phyloP scores from a whole-genome alignment of 2,797 vertebrate genomes.

The Brachyalestes nurse region DNA sequence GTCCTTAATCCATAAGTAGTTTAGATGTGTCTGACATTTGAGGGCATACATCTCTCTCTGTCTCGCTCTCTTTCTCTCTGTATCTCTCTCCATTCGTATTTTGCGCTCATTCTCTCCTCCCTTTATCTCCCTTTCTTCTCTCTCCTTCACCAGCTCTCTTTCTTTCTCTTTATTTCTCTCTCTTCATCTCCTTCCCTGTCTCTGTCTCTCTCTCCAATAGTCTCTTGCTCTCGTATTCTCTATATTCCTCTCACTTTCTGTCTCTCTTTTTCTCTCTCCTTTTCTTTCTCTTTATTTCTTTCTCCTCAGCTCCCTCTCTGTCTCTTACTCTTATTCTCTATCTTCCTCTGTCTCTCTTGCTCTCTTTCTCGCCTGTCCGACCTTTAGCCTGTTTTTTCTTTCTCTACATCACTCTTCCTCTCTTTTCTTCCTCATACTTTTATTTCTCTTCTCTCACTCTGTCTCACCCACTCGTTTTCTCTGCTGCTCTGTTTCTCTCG shows the following conservation, averaged over 20 bases:
- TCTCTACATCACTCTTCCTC: conserved; percentile 26
- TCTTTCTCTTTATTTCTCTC: neutral
- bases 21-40: conserved; percentile 44
- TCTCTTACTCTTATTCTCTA: neutral
- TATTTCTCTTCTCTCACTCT: conserved; percentile 33
- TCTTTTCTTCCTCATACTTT: conserved; percentile 5
- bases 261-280: conserved; percentile 9
- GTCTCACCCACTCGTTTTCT: conserved; percentile 47
- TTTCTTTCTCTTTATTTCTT: neutral
- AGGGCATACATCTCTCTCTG: conserved; percentile 3
- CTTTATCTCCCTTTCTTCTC: neutral
- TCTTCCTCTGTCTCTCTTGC: conserved; percentile 30
- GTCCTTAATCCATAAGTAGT: conserved; percentile 17
- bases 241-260: conserved; percentile 23
- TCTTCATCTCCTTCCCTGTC: neutral
- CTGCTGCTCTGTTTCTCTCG: conserved; percentile 39
- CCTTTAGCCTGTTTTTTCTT: neutral
- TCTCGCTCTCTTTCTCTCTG: neutral
- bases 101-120: neutral
- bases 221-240: neutral
- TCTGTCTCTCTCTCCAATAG: neutral
- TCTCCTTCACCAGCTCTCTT: neutral
- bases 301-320: neutral
- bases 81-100: neutral
- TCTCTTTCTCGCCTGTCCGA: neutral